Base-by-base conservation (phyloP, 2,113 vertebrate species). In the Chaetodon trifascialis region DNA sequence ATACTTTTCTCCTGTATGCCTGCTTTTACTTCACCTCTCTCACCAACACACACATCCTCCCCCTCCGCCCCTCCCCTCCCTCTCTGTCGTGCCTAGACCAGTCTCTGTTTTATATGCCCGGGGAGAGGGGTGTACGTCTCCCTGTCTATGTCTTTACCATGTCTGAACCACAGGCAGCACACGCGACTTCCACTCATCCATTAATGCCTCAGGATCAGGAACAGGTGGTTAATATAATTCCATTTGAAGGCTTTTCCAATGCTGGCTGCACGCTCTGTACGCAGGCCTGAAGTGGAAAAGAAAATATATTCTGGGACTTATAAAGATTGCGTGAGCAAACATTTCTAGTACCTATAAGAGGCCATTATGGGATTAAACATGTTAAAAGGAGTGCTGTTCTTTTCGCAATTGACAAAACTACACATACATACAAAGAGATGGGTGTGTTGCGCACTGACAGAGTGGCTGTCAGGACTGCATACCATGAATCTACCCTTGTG, bases 151-250 rank as follows among this genome's bases (percentile, higher is more conserved):
- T 79, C 78, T 89, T 84, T 86, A 84, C 83, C 66, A 82, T 85
- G 84, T 87, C 91, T 90, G 86, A 74, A 93, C 86, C 83, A 1
- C 87, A 91, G 90, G 75, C 91, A 51, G 87, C 82, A 86, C 93
- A 93, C 80, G 68, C 82, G 71, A 91, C 93, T 92, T 87, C 88
- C 80, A 82, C 89, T 80, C 51, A 47, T 88, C 81, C 68, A 90
- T 89, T 92, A 92, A 92, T 81, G 90, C 81, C 86, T 82, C 71
- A n/a, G 84, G 89, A 93, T 93, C 81, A 89, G 76, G 74, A 93
- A 88, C 92, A 93, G 89, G 89, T 93, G 93, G 84, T 93, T 89
- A 75, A 86, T 86, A 85, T 76, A 73, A 94, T 79, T 92, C 88
- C 75, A 73, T 81, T 67, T 84, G 56, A 90, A 82, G 64, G 54